phyloP scores from a whole-genome alignment of 2,113 vertebrate species.

The Trematomus loennbergii region DNA sequence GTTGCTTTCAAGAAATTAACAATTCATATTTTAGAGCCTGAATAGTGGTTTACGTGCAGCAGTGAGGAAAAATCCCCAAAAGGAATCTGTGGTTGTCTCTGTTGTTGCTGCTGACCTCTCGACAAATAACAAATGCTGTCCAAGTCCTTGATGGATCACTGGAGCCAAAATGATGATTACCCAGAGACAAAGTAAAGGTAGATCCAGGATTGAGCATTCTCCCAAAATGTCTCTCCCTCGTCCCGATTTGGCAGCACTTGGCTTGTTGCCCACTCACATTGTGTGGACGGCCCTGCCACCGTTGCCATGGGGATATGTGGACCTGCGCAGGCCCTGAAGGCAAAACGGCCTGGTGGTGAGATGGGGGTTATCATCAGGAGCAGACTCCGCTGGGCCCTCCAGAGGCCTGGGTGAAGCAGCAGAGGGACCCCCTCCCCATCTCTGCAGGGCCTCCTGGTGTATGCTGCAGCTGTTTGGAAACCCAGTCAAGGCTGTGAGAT shows the following conservation, averaged over 20 bases:
- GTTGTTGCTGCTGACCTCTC: slow-evolving; percentile 42
- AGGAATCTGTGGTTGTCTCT: slow-evolving; percentile 19
- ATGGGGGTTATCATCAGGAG: slow-evolving; percentile 81
- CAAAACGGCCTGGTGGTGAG: slow-evolving; percentile 74
- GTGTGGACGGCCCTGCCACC: slow-evolving; percentile 83
- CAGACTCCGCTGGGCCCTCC: slow-evolving; percentile 76
- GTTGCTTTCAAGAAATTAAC: slow-evolving; percentile 28
- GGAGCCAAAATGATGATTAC: slow-evolving; percentile 70
- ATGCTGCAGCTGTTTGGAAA: slow-evolving; percentile 51
- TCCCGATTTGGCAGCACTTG: slow-evolving; percentile 84
- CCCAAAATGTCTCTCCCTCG: slow-evolving; percentile 79
- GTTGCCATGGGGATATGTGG: slow-evolving; percentile 87
- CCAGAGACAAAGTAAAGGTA: slow-evolving; percentile 72
- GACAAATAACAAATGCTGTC: slow-evolving; percentile 41
- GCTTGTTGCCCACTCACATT: slow-evolving; percentile 84
- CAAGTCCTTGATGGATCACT: slow-evolving; percentile 60
- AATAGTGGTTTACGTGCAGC: slow-evolving; percentile 10
- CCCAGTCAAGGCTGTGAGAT: slow-evolving; percentile 64
- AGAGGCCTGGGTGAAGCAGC: slow-evolving; percentile 68
- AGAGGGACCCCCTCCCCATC: slow-evolving; percentile 19
- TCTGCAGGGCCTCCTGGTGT: slow-evolving; percentile 34
- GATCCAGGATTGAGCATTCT: slow-evolving; percentile 68
- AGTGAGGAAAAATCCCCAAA: slow-evolving; percentile 2
- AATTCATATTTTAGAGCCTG: slow-evolving; percentile 15
- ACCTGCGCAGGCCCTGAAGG: slow-evolving; percentile 82